Base-by-base conservation (phyloP, 2,797 vertebrate species). In the Vultur gryphus region DNA sequence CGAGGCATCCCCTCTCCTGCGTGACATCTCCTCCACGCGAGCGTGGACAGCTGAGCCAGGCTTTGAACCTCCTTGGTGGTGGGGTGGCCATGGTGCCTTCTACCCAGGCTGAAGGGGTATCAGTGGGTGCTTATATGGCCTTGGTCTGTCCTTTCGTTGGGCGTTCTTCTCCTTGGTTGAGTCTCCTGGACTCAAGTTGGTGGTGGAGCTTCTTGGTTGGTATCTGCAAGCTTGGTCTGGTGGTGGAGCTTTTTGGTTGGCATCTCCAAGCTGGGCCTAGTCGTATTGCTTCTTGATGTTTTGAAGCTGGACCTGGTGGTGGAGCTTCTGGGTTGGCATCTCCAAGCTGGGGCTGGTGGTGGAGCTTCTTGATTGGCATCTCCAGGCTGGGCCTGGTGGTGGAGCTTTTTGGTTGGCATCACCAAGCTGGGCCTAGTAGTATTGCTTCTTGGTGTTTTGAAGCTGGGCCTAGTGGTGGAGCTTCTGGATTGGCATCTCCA, bases 311-410 rank as follows among this genome's bases (percentile, higher is more conserved):
- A 33, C 1, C 20, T 48, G 10, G 26, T 26, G 13, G 41, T 51
- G 6, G 57, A 83, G 26, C 10, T 43, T 52, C 7, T 67, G 26
- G 25, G 70, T 24, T 55, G 51, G 31, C 7, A 6, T 37, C 28
- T n/a, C 23, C 4, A 41, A n/a, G 43, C 9, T 71, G n/a, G 21
- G 7, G 0, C 8, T 25, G 13, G 4, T 13, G 31, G 12, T 7
- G 1, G 13, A 78, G 16, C 24, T 23, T 61, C 4, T 62, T 44
- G 26, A 25, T 31, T 61, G 55, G 11, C 11, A 2, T 52, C 2
- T 76, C 8, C 6, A 35, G 16, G 29, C 39, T 59, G 28, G 9
- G 21, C 23, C 2, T n/a, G 13, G 4, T 13, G 31, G 12, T 7
- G 1, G 13, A 78, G 16, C 24, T 23, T 61, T 4, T 62, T 44